phyloP scores from a whole-genome alignment of 30 jellyfish, hydroid and myxozoan genomes.

The Pseudorhiza aurosa region DNA sequence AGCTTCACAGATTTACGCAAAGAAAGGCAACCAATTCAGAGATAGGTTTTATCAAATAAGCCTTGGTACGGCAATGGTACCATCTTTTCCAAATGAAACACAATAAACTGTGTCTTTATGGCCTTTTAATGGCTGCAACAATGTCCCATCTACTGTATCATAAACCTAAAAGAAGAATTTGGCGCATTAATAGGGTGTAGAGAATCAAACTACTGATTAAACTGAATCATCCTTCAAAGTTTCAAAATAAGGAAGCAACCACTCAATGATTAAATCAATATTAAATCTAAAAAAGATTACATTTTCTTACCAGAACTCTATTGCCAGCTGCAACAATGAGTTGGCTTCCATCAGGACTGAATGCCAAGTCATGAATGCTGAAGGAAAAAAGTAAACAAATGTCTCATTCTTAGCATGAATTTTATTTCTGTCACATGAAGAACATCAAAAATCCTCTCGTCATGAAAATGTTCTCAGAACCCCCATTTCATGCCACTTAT shows the following conservation, averaged over 20 bases:
- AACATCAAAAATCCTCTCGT: neutral
- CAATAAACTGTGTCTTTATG: conserved; percentile 96
- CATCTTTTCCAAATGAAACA: conserved; percentile 97
- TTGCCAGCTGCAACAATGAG: conserved; percentile 97
- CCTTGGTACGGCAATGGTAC: too few species aligned
- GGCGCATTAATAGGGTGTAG: neutral
- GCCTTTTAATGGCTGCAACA: conserved; percentile 94
- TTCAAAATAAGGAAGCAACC: too few species aligned
- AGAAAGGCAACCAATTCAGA: too few species aligned
- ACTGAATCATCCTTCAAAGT: too few species aligned
- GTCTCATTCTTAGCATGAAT: too few species aligned
- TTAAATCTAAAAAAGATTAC: too few species aligned
- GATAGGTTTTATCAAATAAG: too few species aligned
- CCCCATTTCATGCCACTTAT: too few species aligned
- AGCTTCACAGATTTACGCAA: too few species aligned
- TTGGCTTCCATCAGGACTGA: conserved; percentile 98
- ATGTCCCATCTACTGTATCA: conserved; percentile 91
- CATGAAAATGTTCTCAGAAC: neutral
- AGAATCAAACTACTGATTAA: neutral
- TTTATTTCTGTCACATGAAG: too few species aligned
- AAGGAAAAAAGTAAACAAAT: conserved; percentile 24
- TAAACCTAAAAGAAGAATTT: conserved; percentile 73
- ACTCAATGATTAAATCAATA: too few species aligned
- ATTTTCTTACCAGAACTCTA: conserved; percentile 82
- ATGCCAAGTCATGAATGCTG: conserved; percentile 94